A percentile compares a stretch with the other conserved stretches of the same genome.
phyloP scores from a whole-genome alignment of 2,888 invertebrate species.

The Chaitophorus viminalis region DNA sequence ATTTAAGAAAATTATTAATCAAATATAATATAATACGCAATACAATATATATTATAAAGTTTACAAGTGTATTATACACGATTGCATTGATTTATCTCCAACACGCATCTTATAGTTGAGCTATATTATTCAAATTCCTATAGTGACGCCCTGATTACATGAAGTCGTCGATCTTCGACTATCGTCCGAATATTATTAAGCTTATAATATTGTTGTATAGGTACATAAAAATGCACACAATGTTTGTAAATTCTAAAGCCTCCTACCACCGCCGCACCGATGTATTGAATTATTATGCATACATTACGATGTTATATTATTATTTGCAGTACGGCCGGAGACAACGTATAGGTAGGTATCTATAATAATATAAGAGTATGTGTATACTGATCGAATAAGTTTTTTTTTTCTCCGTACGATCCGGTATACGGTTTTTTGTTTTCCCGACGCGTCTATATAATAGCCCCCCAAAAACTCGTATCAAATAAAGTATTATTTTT shows the following conservation, averaged over 20 bases:
- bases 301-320: not conserved
- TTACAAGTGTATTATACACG: too few relatives aligned
- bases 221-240: too few relatives aligned
- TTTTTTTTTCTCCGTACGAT: not conserved
- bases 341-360: not conserved
- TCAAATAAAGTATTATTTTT: conserved; percentile 50
- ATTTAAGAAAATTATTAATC: too few relatives aligned
- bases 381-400: not conserved
- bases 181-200: not conserved
- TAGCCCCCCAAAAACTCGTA: conserved; percentile 41
- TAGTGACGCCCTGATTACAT: too few relatives aligned
- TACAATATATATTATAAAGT: too few relatives aligned
- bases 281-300: conserved; percentile 37
- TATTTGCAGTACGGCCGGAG: not conserved
- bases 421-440: not conserved
- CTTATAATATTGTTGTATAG: not conserved
- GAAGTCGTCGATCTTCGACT: not conserved
- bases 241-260: too few relatives aligned
- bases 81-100: too few relatives aligned
- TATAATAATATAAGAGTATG: not conserved
- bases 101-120: too few relatives aligned
- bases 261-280: not conserved
- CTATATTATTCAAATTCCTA: too few relatives aligned
- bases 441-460: conserved; percentile 21
- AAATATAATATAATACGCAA: too few relatives aligned